Base-by-base conservation (phyloP, 2,888 invertebrate genomes). In the Ptychoptera contaminata region DNA sequence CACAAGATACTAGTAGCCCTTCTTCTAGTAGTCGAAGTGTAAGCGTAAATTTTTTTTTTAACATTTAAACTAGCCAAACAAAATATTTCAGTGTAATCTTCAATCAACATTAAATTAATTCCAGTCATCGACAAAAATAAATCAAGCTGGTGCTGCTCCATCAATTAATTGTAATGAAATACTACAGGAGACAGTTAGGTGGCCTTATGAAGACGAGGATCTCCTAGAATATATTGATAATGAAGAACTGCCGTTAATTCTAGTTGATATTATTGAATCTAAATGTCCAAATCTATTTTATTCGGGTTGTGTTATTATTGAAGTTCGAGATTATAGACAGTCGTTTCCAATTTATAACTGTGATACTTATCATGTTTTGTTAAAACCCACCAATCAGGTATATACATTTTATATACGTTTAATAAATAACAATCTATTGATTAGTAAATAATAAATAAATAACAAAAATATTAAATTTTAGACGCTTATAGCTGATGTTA, bases 151-250 rank as follows among this genome's bases (percentile, higher is more conserved):
- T 46, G 37, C 37, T 14, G 41, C 43, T 16, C 37, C 38, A 43
- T 15, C 37, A 43, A 39, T 42, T 14, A 50, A 50, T 31, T 52
- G 52, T 31, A 79, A 80, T 54, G 77, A 77, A 56, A 76, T 76
- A 51, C 69, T 82, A 59, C 72, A 82, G 61, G 83, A 85, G 69
- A 82, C 83, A 50, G 76, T 79, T 56, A 68, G 79, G 58, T 82
- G 82, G 82, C 85, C 88, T 56, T 92, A 92, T 61, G 88, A 90
- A 65, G 85, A 88, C 65, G 88, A 90, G 58, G 80, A 87, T 59
- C 66, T 92, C 50, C 70, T 93, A 53, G 80, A 82, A 58, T 88
- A 84, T 62, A 82, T 93, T 56, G 88, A 92, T 64, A 84, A 83
- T 65, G 90, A 90, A 64, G 83, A 91, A 68, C 69, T 94, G 60